Conservation (phyloP, 2,113 vertebrate genomes). For the Vulpes lagopus region DNA sequence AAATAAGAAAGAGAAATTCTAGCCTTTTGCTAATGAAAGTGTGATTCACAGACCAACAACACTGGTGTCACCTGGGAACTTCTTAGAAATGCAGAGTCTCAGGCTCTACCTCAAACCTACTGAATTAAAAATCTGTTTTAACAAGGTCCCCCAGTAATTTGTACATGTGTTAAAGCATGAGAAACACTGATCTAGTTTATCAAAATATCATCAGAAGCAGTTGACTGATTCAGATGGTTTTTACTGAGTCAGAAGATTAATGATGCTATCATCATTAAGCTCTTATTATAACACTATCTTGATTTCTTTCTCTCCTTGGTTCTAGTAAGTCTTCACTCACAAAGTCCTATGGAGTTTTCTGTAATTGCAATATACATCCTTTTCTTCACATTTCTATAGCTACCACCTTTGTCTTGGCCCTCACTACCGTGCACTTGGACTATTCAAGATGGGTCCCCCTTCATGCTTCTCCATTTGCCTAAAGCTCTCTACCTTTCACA, state of each 20-base stretch:
- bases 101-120: not conserved
- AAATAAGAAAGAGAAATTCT: slow-evolving; percentile 29
- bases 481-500: not conserved
- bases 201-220: slow-evolving; percentile 11
- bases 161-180: not conserved
- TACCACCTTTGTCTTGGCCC: not conserved
- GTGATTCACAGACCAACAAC: not conserved
- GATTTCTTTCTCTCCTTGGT: not conserved
- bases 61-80: not conserved
- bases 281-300: not conserved
- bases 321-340: not conserved
- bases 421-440: not conserved
- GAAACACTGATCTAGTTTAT: slow-evolving; percentile 21
- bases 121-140: not conserved
- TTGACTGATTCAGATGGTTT: not conserved
- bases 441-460: not conserved
- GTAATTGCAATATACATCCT: not conserved
- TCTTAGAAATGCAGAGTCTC: slow-evolving; percentile 1
- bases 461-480: not conserved
- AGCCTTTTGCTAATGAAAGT: not conserved
- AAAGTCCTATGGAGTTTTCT: not conserved
- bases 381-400: not conserved
- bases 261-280: not conserved
- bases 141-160: not conserved
- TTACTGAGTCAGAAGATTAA: not conserved